Evolutionary conservation across 1,140 invertebrate genomes (phyloP), one percentile per base, ranked within the genome.

Genomic region (Telenomus remus): DNA sequence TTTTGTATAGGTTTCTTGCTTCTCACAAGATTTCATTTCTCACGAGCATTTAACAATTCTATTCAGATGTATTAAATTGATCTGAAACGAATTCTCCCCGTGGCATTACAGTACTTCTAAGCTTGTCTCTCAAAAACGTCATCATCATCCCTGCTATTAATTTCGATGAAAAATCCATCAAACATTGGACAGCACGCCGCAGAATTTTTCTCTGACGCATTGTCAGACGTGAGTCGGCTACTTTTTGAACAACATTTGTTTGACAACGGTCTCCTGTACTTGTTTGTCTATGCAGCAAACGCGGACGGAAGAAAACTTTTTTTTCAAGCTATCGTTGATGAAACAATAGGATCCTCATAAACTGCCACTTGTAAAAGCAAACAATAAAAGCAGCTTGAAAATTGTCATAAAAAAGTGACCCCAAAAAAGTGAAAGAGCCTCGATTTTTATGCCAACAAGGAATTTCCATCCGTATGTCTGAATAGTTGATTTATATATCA

Each of bases 151-250:
- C 57, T 71, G 68, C 74, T 72, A 77, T 77, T 77, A 77, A 77
- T 77, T 77, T 72, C 64, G 68, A 72, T 77, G 74, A 77, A 77
- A 77, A 77, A 77, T 72, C 63, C 74, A 77, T 77, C 74, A 68
- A 68, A 68, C 57, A 57, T 60, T 54, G 64, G 68, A 72, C 68
- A 73, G 75, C 69, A 55, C 19, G 64, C 48, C 69, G 75, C 69
- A 73, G 59, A 72, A 72, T 73, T 72, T 72, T 77, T 72, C 63
- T 64, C 46, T 48, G 60, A 50, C 51, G 74, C 57, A 77, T 77
- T 77, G 74, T 72, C 74, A 68, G 59, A 68, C 63, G 74, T 71
- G 74, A 77, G 74, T 71, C 68, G 63, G 68, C 57, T 71, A 73
- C 75, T 72, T 77, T 77, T 64, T 49, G 57, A 72, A 51, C 66